Base-by-base conservation (phyloP, 2,888 invertebrate genomes). In the Hypercompe scribonia region DNA sequence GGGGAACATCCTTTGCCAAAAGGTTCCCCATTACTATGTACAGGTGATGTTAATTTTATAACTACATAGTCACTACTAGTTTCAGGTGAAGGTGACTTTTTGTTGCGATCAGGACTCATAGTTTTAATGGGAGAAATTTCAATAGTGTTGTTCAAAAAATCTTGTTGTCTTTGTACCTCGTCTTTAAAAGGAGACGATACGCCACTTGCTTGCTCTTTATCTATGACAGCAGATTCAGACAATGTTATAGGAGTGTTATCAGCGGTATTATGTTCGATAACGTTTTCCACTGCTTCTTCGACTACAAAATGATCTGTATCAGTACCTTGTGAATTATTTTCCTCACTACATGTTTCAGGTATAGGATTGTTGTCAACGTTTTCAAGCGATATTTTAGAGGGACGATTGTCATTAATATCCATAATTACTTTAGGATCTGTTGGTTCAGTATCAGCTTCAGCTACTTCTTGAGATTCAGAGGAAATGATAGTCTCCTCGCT, bases 121-220 rank as follows among this genome's bases (percentile, higher is more conserved):
- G 87, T 89, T 88, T 95, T 95, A 75, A 97, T 97, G 0, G 97
- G 97, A 1, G 97, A 97, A 88, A 97, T 96, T 87, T 97, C 96
- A 31, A 95, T 80, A 15, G 97, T 97, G 77, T 95, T 94, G 82
- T 96, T 95, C 28, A 97, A 86, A 75, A 97, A 96, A 86, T 96
- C 96, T 83, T 93, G 89, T 74, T 96, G 94, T 80, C 95, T 92
- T 78, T 93, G 90, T 46, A 86, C 88, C 42, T 92, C 91, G 61
- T 92, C 91, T 84, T 91, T 91, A 28, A 89, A 90, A 0, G 96
- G 95, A 2, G 96, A 96, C 21, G 91, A 93, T n/a, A 89, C 82
- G 11, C 91, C 88, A 70, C 76, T 85, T 11, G 81, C 80, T 8
- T 87, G 86, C 39, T 88, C 84, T 76, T 82, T 72, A 10, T 77